Conservation (phyloP, 2,113 vertebrate genomes). For the Peromyscus californicus region DNA sequence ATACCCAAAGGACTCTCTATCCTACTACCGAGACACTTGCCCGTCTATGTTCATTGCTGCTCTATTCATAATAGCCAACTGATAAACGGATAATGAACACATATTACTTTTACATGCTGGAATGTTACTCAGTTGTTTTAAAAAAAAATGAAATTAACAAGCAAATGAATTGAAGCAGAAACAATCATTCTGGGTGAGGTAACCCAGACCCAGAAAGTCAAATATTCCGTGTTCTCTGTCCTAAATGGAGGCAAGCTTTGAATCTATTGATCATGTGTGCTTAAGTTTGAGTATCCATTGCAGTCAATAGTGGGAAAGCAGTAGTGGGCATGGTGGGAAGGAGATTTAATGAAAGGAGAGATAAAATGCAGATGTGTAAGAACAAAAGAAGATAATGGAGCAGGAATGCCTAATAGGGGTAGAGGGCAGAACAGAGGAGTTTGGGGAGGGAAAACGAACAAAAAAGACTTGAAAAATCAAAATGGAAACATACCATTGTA, state of each 20-base stretch:
- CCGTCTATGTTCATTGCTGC: background rate
- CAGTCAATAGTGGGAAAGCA: background rate
- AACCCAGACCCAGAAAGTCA: background rate
- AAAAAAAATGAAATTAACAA: background rate
- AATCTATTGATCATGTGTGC: background rate
- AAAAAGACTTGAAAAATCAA: background rate
- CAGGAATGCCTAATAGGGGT: background rate
- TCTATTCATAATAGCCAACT: background rate
- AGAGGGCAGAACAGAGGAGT: background rate
- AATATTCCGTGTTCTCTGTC: background rate
- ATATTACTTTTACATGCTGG: background rate
- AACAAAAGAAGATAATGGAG: background rate
- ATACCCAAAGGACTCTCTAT: background rate
- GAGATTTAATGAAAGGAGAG: background rate
- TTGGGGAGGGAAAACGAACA: background rate
- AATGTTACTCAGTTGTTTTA: background rate
- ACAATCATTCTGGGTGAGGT: background rate
- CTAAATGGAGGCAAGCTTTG: background rate
- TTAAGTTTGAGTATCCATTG: background rate
- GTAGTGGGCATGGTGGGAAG: background rate
- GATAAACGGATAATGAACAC: background rate
- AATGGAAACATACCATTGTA: background rate
- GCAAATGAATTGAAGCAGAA: background rate
- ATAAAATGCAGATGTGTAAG: background rate
- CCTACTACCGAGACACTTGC: background rate